Evolutionary conservation across 2,113 vertebrate genomes (phyloP), one percentile per base, ranked within the genome.

Genomic region (Nyctereutes procyonoides): DNA sequence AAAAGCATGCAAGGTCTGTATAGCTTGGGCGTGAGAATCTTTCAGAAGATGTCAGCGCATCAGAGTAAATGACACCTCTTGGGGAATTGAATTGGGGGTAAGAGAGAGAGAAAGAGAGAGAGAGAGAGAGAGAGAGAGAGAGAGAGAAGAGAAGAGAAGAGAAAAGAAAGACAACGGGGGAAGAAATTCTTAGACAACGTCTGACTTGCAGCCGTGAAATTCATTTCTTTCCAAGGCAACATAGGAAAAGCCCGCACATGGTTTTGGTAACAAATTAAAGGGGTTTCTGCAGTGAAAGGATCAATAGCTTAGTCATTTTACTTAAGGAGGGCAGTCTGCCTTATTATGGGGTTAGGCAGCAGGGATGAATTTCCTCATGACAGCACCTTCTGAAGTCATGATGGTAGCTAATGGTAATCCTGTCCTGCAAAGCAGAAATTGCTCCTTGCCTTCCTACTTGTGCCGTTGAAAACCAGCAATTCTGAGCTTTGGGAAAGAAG

Each of bases 261-360:
- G 93, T 90, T 97, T 95, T 96, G 93, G 24, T 96, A 97, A 89
- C 97, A 98, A 98, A 99, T 97, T 71, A 97, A 92, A 97, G 89
- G 96, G 95, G 92, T 92, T 97, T 98, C 96, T 99, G 98, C 98
- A 98, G 98, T 99, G 99, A 99, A 98, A 98, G 98, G 99, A 99
- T 99, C 98, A 98, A 98, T 99, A 99, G 98, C 99, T 99, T 99
- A 99, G 99, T 99, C 98, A 98, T 99, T 99, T 99, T 98, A 98
- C 98, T 98, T 98, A 96, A 98, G 98, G 98, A 97, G 96, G 98
- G 98, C 98, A 98, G 98, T 86, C 98, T 98, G 98, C 97, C 98
- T 99, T 99, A 76, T 98, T 98, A 98, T 74, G 98, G 98, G 98
- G 98, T 98, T 99, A 98, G 98, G 98, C 98, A 98, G 98, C 98